phyloP scores from a whole-genome alignment of 2,797 vertebrate genomes.

The Pipistrellus kuhlii region DNA sequence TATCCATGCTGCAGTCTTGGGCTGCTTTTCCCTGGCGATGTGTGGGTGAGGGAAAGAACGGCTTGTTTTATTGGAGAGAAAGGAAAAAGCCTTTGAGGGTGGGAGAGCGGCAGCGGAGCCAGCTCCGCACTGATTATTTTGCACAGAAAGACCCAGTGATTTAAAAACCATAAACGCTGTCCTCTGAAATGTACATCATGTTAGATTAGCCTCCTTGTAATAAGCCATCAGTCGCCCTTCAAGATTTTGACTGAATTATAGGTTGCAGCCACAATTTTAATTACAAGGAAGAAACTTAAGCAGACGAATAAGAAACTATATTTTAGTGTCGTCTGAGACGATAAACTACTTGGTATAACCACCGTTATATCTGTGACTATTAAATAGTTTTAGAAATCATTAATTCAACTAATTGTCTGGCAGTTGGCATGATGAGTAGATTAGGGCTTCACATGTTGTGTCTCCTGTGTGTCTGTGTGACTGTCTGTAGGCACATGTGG shows the following conservation, averaged over 20 bases:
- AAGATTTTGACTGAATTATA: constrained; percentile 83
- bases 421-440: neutral
- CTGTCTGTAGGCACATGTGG: neutral
- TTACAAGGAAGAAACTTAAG: constrained; percentile 62
- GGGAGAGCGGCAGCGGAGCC: neutral
- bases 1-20: neutral
- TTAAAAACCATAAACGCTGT: constrained; percentile 83
- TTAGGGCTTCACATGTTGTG: neutral
- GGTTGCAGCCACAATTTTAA: constrained; percentile 71
- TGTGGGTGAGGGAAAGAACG: constrained; percentile 33
- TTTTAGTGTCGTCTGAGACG: constrained; percentile 42
- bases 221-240: constrained; percentile 79
- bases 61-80: constrained; percentile 47
- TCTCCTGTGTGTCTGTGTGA: neutral
- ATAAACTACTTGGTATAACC: constrained; percentile 4
- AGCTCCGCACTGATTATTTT: constrained; percentile 21
- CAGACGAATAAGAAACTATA: constrained; percentile 55
- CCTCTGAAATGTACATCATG: constrained; percentile 82
- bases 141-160: constrained; percentile 81
- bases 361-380: constrained; percentile 3
- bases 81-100: neutral
- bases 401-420: neutral
- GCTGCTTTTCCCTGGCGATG: neutral
- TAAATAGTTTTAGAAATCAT: neutral
- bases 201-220: constrained; percentile 83